phyloP scores from a whole-genome alignment of 2,113 vertebrate genomes.

The Fukomys damarensis region DNA sequence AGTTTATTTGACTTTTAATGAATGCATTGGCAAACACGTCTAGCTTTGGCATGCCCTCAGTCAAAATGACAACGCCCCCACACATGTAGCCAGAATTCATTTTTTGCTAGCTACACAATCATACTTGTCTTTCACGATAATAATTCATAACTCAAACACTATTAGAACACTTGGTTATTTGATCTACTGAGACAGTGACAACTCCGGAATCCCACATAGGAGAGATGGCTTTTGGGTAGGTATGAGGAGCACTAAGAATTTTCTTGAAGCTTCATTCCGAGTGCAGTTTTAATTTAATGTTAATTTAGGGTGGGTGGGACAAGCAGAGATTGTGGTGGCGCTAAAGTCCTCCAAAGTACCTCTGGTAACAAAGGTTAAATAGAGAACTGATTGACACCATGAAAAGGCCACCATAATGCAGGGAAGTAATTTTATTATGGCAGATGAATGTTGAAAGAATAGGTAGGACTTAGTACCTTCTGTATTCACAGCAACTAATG shows the following conservation, averaged over 20 bases:
- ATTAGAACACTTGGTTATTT: background rate
- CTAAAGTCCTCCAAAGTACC: background rate
- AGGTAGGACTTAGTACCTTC: background rate
- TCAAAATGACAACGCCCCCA: background rate
- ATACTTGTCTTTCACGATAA: background rate
- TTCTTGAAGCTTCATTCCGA: background rate
- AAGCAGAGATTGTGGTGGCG: background rate
- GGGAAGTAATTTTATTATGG: background rate
- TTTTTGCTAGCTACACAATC: background rate
- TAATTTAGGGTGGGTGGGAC: background rate
- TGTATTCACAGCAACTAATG: background rate
- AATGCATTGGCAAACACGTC: background rate
- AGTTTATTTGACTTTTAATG: background rate
- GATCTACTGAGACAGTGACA: background rate
- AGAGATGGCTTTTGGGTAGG: background rate
- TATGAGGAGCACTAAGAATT: background rate
- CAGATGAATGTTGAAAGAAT: background rate
- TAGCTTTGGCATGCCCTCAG: background rate
- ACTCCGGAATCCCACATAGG: background rate
- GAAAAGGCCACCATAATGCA: background rate
- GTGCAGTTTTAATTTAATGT: background rate
- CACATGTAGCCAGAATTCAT: background rate
- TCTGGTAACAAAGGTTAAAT: background rate
- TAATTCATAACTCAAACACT: background rate
- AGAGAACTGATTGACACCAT: background rate